These are phyloP conservation scores for Melanostigma gelatinosum DNA, from an alignment of 2,113 vertebrate genomes.

Conservation along the genomic window DNA sequence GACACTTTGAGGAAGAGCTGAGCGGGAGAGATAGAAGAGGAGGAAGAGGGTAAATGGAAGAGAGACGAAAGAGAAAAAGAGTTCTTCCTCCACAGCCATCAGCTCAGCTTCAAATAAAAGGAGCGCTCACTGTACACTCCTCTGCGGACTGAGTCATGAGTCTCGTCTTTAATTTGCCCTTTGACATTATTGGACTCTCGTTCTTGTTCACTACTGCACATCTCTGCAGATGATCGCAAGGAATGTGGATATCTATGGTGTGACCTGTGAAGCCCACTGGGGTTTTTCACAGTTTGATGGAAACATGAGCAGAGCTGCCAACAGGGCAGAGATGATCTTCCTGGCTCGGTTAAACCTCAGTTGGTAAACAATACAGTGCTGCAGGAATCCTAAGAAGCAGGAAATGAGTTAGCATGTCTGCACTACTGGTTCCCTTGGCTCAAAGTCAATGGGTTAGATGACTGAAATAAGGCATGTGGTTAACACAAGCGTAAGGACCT, in stretches of 20 bases:
- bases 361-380: neutral
- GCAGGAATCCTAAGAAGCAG: no score
- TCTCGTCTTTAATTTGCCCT: slow-evolving; percentile 29
- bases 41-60: slow-evolving; percentile 19
- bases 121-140: slow-evolving; percentile 2
- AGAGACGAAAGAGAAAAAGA: slow-evolving; percentile 21
- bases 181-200: slow-evolving; percentile 14
- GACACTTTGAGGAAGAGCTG: slow-evolving; percentile 55
- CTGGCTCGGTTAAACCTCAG: no score
- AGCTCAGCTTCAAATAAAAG: slow-evolving; percentile 47
- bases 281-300: neutral
- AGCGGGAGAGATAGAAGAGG: slow-evolving; percentile 29
- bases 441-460: no score
- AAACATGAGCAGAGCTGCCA: neutral
- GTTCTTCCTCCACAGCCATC: slow-evolving; percentile 35
- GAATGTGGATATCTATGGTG: slow-evolving; percentile 19
- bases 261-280: neutral
- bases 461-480: no score
- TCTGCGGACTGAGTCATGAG: slow-evolving; percentile 12
- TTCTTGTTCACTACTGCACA: neutral
- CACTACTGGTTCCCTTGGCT: no score
- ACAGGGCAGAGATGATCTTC: neutral
- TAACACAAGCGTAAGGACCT: no score
- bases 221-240: slow-evolving; percentile 13
- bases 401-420: no score